Percentiles rank a stretch among this genome's conserved stretches.
These are phyloP conservation scores for Anomalospiza imberbis DNA, from an alignment of 2,797 vertebrate species.

Conservation along the genomic window DNA sequence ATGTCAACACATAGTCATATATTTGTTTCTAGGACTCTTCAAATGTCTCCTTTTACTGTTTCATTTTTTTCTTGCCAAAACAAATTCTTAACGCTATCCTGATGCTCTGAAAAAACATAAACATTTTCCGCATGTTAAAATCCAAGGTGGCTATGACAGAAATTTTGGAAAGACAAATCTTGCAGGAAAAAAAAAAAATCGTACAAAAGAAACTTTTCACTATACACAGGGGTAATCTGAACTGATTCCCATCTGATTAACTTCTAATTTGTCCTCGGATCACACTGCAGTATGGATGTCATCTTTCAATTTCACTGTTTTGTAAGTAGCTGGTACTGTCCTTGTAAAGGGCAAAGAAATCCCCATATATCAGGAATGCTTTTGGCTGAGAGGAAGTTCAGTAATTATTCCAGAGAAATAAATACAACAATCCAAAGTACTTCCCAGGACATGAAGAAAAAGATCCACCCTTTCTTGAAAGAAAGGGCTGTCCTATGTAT, in stretches of 20 bases:
- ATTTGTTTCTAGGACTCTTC: constrained; percentile 68
- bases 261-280: constrained; percentile 46
- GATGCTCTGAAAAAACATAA: constrained; percentile 19
- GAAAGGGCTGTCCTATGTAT: not conserved
- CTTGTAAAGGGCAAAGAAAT: constrained; percentile 29
- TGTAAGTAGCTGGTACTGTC: constrained; percentile 1
- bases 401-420: constrained; percentile 6
- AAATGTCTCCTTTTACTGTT: constrained; percentile 49
- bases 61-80: constrained; percentile 55
- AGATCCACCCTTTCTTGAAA: constrained; percentile 12
- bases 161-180: not conserved
- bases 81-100: constrained; percentile 49
- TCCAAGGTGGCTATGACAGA: not conserved
- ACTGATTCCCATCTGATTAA: constrained; percentile 19
- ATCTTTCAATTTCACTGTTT: constrained; percentile 45
- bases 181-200: not conserved
- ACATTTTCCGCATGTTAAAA: constrained; percentile 8
- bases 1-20: constrained; percentile 68
- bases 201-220: not conserved
- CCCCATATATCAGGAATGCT: constrained; percentile 23
- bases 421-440: constrained; percentile 6
- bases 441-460: not conserved
- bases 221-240: not conserved
- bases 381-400: constrained; percentile 2
- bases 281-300: not conserved